Evolutionary conservation across 2,797 vertebrate genomes (phyloP), one percentile per base, ranked within the genome.

Genomic region (Buceros bicornis): DNA sequence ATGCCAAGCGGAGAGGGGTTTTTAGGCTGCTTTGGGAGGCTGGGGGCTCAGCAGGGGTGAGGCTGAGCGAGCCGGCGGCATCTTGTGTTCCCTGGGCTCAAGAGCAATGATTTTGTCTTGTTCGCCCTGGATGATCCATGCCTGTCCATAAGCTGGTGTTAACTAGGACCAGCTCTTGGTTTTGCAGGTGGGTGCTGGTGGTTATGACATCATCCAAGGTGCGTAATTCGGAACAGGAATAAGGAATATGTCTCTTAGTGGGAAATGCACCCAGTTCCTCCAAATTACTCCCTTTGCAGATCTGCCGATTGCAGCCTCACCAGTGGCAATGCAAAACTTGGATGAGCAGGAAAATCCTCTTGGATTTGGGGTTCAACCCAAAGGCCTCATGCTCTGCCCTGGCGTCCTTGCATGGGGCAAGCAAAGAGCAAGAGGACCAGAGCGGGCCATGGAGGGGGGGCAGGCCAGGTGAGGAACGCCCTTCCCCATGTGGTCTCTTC

Each of bases 401-500:
- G 48, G 22, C 25, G 35, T 57, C 62, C 57, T 80, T 12, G 50
- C 43, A 13, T 1, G 0, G 77, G n/a, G n/a, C 57, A 31, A 45
- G 80, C 37, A 20, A 29, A 77, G 72, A 81, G 33, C 0, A 2
- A 19, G 56, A 33, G 56, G 31, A 67, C 3, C 42, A n/a, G 76
- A 1, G 5, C 6, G 3, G 78, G 48, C 16, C 1, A 0, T 4
- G 26, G 73, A 45, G 60, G 35, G 72, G 45, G 37, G 26, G 24
- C 0, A 0, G 77, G 12, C 77, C 91, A 96, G 93, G 91, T 96
- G 94, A 94, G 77, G 64, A 86, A 66, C 31, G 19, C 82, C 92
- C 84, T 91, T 53, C 42, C 61, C 58, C 57, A 17, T 42, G 85
- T 5, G 81, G 78, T 89, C 80, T 86, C 96, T 94, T 94, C 92